Percentiles rank a stretch among this genome's conserved stretches.
Conservation (phyloP, 2,797 vertebrate genomes). For the Helicolenus hilgendorfi region DNA sequence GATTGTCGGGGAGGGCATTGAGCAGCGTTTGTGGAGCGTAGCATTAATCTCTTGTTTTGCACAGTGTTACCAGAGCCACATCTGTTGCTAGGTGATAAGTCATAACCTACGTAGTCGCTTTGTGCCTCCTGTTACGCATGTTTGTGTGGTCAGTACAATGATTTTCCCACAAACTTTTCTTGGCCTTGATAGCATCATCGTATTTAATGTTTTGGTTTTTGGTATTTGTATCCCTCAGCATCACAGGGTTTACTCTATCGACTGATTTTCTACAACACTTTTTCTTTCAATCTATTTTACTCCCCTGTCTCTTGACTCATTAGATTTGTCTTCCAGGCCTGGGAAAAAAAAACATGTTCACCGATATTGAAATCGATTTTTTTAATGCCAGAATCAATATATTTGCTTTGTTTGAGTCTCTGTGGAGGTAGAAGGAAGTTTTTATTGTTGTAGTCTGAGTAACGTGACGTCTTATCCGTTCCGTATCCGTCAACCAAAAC, state of each 20-base stretch:
- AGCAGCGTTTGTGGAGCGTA: not conserved
- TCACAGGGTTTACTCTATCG: not conserved
- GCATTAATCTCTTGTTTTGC: not conserved
- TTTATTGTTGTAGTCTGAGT: too few relatives aligned
- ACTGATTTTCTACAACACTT: not conserved
- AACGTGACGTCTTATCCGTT: too few relatives aligned
- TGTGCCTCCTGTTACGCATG: not conserved
- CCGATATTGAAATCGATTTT: too few relatives aligned
- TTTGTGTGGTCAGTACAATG: too few relatives aligned
- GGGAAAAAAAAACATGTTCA: too few relatives aligned
- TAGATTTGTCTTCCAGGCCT: not conserved
- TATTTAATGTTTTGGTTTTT: not conserved
- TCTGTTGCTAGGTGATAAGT: not conserved
- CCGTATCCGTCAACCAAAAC: too few relatives aligned
- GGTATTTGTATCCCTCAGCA: not conserved
- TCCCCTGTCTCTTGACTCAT: not conserved
- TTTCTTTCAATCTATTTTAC: not conserved
- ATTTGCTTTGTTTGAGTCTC: too few relatives aligned
- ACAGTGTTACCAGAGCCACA: not conserved
- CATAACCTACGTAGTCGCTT: not conserved
- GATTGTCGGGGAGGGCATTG: not conserved
- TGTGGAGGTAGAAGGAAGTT: too few relatives aligned
- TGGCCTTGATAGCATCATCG: not conserved
- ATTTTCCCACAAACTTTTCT: not conserved
- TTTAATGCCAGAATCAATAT: too few relatives aligned